phyloP scores from a whole-genome alignment of 2,113 vertebrate genomes.

The Suncus etruscus region DNA sequence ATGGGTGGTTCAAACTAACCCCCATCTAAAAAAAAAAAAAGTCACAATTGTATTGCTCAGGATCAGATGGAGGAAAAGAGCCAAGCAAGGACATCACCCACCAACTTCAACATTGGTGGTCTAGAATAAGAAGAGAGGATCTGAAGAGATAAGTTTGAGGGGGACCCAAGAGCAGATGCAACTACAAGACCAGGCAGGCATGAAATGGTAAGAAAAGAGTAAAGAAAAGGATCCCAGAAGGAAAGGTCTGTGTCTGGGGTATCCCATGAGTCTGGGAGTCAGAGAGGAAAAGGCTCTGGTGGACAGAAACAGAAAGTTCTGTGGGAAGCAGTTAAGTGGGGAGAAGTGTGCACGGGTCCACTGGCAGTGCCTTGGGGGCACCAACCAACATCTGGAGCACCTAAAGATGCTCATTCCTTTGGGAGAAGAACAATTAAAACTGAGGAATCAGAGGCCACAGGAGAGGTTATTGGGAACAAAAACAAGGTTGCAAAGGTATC shows the following conservation, averaged over 20 bases:
- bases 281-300: too few relatives aligned
- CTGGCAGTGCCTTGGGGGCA: not conserved
- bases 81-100: not conserved
- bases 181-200: not conserved
- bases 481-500: accelerated
- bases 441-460: accelerated
- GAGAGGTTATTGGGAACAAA: not conserved
- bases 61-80: not conserved
- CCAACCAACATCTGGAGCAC: not conserved
- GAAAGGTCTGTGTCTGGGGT: too few relatives aligned
- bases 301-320: too few relatives aligned
- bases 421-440: not conserved
- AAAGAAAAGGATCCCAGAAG: too few relatives aligned
- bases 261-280: too few relatives aligned
- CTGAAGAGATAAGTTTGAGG: not conserved
- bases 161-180: not conserved
- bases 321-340: too few relatives aligned
- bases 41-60: not conserved
- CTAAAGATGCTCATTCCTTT: too few relatives aligned
- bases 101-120: too few relatives aligned
- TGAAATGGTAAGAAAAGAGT: too few relatives aligned
- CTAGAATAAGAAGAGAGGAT: not conserved
- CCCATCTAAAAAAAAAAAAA: not conserved
- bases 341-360: too few relatives aligned
- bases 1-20: too few relatives aligned